phyloP scores from a whole-genome alignment of 2,113 vertebrate genomes.

The Poecile atricapillus region DNA sequence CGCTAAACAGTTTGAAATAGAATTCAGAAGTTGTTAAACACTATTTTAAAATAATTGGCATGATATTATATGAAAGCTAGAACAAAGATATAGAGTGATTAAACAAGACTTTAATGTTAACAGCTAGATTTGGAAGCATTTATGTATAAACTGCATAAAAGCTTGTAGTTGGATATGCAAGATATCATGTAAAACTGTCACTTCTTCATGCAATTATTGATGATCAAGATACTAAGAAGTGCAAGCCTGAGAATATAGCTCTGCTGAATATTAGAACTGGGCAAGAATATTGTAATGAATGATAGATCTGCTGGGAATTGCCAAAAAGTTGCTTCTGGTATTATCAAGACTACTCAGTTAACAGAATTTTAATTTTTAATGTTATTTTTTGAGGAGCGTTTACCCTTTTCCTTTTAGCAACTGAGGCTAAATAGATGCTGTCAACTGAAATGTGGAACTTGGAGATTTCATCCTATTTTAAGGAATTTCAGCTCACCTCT shows the following conservation, averaged over 20 bases:
- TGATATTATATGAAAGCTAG: background rate
- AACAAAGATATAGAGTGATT: slow-evolving; percentile 10
- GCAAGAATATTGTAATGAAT: background rate
- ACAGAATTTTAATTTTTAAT: background rate
- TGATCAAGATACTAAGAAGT: background rate
- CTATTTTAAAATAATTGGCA: background rate
- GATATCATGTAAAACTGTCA: slow-evolving; percentile 17
- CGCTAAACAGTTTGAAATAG: background rate
- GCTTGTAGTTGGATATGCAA: background rate
- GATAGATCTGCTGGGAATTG: background rate
- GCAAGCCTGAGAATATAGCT: background rate
- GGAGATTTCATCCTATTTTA: background rate
- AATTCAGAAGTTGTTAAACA: background rate
- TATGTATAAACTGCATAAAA: slow-evolving; percentile 20
- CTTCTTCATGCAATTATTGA: slow-evolving; percentile 13
- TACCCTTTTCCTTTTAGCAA: background rate
- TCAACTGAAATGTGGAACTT: background rate
- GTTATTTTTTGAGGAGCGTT: background rate
- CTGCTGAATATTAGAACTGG: background rate
- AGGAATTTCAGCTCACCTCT: background rate
- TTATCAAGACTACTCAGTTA: background rate
- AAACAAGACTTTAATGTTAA: background rate
- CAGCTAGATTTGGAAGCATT: slow-evolving; percentile 5
- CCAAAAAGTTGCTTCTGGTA: background rate
- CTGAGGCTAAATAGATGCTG: background rate